Percentiles rank a stretch among this genome's conserved stretches.
These are phyloP conservation scores for Arrhopalites spinosus DNA, from an alignment of 2,888 invertebrate species.

Conservation along the genomic window DNA sequence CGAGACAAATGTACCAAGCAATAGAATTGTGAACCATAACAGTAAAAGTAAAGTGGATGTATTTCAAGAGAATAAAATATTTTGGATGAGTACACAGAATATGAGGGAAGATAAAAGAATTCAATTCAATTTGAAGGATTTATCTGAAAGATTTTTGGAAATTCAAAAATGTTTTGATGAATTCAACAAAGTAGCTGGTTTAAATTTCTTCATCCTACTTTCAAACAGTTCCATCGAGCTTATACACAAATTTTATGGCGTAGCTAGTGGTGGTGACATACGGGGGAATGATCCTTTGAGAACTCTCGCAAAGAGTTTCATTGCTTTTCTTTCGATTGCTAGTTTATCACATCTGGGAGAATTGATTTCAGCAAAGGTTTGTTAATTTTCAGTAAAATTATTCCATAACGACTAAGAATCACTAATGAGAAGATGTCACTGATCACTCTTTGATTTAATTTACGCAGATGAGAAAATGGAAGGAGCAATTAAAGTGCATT, in stretches of 20 bases:
- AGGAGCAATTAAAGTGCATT: conserved; percentile 31
- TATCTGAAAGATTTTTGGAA: conserved; percentile 16
- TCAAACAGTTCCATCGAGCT: conserved; percentile 8
- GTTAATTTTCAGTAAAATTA: background rate
- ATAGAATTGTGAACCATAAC: background rate
- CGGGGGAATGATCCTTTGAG: background rate
- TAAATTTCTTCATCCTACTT: conserved; percentile 12
- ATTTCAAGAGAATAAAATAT: background rate
- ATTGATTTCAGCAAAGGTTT: conserved; percentile 11
- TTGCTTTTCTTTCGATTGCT: conserved; percentile 10
- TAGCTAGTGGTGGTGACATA: background rate
- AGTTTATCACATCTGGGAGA: conserved; percentile 25
- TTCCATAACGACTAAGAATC: too few species aligned
- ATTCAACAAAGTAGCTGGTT: conserved; percentile 23
- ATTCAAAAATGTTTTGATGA: conserved; percentile 33
- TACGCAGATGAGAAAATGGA: conserved; percentile 32
- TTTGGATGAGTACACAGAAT: background rate
- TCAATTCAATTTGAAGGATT: background rate
- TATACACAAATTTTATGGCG: conserved; percentile 31
- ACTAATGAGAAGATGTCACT: too few species aligned
- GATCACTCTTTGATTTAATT: too few species aligned
- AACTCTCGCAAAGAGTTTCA: background rate
- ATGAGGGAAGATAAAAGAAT: too few species aligned
- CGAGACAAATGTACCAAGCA: background rate
- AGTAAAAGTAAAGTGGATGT: background rate